These are phyloP conservation scores for Mormyrus iriodes DNA, from an alignment of 2,113 vertebrate species.

Conservation along the genomic window DNA sequence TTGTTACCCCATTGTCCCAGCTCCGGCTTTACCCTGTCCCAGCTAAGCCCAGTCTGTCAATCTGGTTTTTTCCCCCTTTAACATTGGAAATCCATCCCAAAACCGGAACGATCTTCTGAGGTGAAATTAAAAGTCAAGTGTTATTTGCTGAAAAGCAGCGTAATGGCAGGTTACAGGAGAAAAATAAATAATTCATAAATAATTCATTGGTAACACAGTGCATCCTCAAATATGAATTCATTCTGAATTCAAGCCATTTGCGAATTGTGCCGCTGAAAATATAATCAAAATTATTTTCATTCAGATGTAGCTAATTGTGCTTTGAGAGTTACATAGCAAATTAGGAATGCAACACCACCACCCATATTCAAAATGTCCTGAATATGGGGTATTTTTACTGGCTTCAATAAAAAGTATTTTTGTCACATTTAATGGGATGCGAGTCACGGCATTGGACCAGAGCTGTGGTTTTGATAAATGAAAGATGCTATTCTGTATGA, in stretches of 20 bases:
- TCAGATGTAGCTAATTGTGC: neutral
- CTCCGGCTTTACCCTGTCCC: neutral
- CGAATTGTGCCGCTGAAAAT: neutral
- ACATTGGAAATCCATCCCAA: neutral
- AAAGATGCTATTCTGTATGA: neutral
- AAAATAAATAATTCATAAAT: neutral
- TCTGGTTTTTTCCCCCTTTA: neutral
- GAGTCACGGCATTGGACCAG: neutral
- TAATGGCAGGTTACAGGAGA: neutral
- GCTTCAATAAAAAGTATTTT: neutral
- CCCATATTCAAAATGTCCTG: neutral
- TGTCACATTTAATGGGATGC: neutral
- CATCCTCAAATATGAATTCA: neutral
- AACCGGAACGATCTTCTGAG: neutral
- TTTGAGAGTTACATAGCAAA: neutral
- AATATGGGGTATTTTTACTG: neutral
- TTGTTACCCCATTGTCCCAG: neutral
- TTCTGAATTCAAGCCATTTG: neutral
- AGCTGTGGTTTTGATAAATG: neutral
- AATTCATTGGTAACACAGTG: neutral
- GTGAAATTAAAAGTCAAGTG: slow-evolving; percentile 6
- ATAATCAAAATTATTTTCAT: neutral
- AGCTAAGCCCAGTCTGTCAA: neutral
- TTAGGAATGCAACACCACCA: neutral
- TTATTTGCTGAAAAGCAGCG: neutral